A percentile compares a stretch with the other conserved stretches of the same genome.
These are phyloP conservation scores for Colaptes auratus DNA, from an alignment of 2,113 vertebrate species.

Conservation along the genomic window DNA sequence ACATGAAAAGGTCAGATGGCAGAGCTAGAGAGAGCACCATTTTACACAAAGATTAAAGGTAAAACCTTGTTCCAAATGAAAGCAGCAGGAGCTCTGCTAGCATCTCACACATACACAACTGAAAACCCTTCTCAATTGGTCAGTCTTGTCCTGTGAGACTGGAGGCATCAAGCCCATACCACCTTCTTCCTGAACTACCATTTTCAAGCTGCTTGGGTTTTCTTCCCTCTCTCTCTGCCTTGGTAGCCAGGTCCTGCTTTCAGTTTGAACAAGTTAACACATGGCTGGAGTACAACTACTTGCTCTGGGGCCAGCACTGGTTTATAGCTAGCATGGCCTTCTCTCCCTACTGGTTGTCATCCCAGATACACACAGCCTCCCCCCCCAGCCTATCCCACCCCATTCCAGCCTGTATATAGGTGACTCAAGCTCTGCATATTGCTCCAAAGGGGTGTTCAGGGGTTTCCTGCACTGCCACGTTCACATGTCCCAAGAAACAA, in stretches of 20 bases:
- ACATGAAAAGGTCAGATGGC: conserved; percentile 27
- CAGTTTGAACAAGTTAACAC: neutral
- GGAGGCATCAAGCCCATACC: neutral
- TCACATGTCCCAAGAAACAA: neutral
- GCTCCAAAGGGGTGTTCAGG: neutral
- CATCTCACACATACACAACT: neutral
- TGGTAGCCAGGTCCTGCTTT: neutral
- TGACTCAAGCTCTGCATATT: fast-evolving
- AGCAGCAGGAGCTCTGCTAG: neutral
- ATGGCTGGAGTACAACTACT: neutral
- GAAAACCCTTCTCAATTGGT: neutral
- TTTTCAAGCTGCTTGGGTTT: neutral
- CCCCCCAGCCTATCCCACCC: neutral
- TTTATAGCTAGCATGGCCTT: neutral
- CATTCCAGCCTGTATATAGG: neutral
- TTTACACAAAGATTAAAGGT: conserved; percentile 2
- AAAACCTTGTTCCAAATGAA: neutral
- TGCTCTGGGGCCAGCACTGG: neutral
- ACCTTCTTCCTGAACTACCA: neutral
- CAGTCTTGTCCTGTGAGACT: neutral
- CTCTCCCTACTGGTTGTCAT: neutral
- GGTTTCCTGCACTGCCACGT: neutral
- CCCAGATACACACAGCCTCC: neutral
- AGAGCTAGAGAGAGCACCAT: neutral
- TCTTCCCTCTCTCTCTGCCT: neutral